Conservation (phyloP, 1,140 invertebrate species). For the Carposina sasakii region DNA sequence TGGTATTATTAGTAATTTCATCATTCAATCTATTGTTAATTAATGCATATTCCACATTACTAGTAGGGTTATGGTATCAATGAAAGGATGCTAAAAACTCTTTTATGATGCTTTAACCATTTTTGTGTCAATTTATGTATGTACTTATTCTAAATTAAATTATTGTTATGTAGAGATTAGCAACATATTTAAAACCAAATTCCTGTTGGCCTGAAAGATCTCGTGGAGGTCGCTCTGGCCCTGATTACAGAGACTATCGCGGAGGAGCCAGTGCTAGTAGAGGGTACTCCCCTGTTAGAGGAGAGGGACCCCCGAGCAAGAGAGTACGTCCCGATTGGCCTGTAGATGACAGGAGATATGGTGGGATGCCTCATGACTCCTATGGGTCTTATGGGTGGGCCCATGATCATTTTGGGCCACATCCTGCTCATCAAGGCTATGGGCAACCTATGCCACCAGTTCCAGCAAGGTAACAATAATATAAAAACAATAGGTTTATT, state of each 20-base stretch:
- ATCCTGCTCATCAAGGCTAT: slow-evolving; percentile 68
- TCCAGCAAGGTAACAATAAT: slow-evolving; percentile 65
- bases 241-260: slow-evolving; percentile 83
- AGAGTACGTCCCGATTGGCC: slow-evolving; percentile 85
- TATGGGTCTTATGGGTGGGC: slow-evolving; percentile 71
- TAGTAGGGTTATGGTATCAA: too few relatives aligned
- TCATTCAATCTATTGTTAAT: too few relatives aligned
- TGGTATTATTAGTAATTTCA: too few relatives aligned
- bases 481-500: too few relatives aligned
- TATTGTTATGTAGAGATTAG: too few relatives aligned
- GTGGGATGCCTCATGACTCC: slow-evolving; percentile 63
- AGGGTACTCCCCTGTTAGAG: slow-evolving; percentile 83
- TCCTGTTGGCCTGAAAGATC: slow-evolving; percentile 37
- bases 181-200: too few relatives aligned
- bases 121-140: too few relatives aligned
- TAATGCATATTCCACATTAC: too few relatives aligned
- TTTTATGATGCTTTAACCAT: too few relatives aligned
- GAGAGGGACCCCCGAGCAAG: slow-evolving; percentile 87
- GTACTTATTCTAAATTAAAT: too few relatives aligned
- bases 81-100: too few relatives aligned
- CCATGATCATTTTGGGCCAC: slow-evolving; percentile 67
- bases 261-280: slow-evolving; percentile 69
- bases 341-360: slow-evolving; percentile 68
- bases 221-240: slow-evolving; percentile 65
- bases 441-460: slow-evolving; percentile 65